Percentiles rank a stretch among this genome's conserved stretches.
Evolutionary conservation across 2,888 invertebrate genomes (phyloP).

Genomic region (Microctonus brassicae): DNA sequence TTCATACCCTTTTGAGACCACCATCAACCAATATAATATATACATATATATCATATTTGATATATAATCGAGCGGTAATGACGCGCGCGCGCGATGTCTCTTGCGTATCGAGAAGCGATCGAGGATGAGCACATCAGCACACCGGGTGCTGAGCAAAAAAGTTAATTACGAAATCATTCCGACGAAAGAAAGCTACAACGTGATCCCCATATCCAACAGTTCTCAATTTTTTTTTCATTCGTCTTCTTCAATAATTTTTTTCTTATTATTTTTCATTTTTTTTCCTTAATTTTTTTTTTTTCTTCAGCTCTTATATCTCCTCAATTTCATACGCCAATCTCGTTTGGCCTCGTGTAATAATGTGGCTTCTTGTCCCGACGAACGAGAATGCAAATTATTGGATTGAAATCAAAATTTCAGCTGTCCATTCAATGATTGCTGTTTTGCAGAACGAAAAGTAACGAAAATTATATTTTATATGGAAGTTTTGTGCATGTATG

Average conservation of each 20-base stretch:
- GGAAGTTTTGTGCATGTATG: background rate
- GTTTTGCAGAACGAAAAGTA: no score
- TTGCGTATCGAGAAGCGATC: slow-evolving; percentile 19
- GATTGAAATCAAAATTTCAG: slow-evolving; percentile 57
- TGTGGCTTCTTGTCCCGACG: slow-evolving; percentile 60
- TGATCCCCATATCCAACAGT: slow-evolving; percentile 19
- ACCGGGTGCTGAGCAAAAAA: slow-evolving; percentile 53
- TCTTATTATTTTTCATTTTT: slow-evolving; percentile 28
- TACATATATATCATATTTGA: background rate
- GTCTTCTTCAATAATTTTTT: slow-evolving; percentile 13
- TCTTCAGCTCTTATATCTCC: slow-evolving; percentile 24
- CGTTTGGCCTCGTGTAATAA: slow-evolving; percentile 58
- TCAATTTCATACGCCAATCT: slow-evolving; percentile 57
- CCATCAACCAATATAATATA: background rate
- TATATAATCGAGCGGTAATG: background rate
- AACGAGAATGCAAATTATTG: slow-evolving; percentile 66
- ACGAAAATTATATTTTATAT: background rate
- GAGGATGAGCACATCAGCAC: slow-evolving; percentile 14
- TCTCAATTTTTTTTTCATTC: slow-evolving; percentile 29
- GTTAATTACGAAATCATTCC: slow-evolving; percentile 63
- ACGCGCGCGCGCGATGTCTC: background rate
- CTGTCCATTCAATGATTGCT: slow-evolving; percentile 47
- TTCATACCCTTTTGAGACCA: background rate
- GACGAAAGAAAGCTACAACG: slow-evolving; percentile 53
- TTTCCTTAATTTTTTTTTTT: slow-evolving; percentile 22